Base-by-base conservation (phyloP, 2,797 vertebrate genomes). In the Acanthopagrus latus region DNA sequence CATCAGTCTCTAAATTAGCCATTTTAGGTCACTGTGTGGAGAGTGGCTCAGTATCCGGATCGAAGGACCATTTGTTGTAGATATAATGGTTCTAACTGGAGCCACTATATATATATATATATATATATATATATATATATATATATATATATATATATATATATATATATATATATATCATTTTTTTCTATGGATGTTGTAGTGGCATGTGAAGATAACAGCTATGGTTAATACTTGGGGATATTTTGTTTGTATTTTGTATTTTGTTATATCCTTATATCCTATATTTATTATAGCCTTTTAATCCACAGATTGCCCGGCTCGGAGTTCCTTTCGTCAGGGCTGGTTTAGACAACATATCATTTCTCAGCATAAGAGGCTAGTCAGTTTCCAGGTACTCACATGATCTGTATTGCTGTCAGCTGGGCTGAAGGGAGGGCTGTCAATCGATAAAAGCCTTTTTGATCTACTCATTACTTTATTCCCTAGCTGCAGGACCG, bases 351-450 rank as follows among this genome's bases (percentile, higher is more conserved):
- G 46, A 72, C 55, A 62, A 47, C 63, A 60, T 46, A 51, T 80
- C 7, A 64, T 70, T 79, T 76, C 81, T 84, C 74, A 50, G 64
- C 51, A 83, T 64, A 58, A 76, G 23, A 54, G 52, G 29, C 52
- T 20, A 16, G 1, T 74, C 67, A 25, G 74, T 67, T 86, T 90
- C 84, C 82, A 71, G 78, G 72, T 70, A 75, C 59, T 72, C 33
- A 5, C 50, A 62, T 55, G 62, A 75, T 78, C 41, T 68, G 57
- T 60, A 64, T 60, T 55, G 25, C 47, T 47, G 70, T 50, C 29
- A 73, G 71, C 58, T 57, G 52, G 29, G 59, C 29, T 51, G 60
- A 38, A 33, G 14, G 57, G 21, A 80, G 14, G 64, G 18, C 65
- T 64, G 55, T 17, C 57, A 23, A 74, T 86, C 71, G 20, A 86